A percentile compares a stretch with the other conserved stretches of the same genome.
Evolutionary conservation across 1,140 invertebrate genomes (phyloP).

Genomic region (Zophobas atratus): DNA sequence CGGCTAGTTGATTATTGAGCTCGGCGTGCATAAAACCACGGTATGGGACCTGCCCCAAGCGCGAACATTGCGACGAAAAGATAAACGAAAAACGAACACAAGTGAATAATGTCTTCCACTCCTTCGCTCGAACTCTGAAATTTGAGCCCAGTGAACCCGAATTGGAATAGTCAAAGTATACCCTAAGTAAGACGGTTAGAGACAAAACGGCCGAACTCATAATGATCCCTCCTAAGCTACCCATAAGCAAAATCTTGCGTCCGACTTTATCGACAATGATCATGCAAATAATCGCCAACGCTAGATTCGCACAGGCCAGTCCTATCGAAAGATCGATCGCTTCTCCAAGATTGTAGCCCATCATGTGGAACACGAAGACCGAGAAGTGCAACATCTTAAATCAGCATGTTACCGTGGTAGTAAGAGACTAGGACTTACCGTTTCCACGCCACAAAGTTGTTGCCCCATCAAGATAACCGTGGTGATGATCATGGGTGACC

Average conservation of each 20-base stretch:
- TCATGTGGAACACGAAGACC: not conserved
- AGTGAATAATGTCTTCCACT: not conserved
- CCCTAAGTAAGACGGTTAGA: conserved; percentile 2
- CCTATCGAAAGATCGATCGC: not conserved
- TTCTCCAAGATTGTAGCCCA: not conserved
- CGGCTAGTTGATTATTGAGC: not conserved
- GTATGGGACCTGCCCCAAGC: not conserved
- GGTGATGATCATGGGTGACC: conserved; percentile 84
- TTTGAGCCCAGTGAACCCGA: not conserved
- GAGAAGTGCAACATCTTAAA: conserved; percentile 44
- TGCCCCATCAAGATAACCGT: conserved; percentile 88
- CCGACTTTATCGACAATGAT: conserved; percentile 72
- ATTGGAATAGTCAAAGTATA: not conserved
- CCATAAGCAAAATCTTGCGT: conserved; percentile 72
- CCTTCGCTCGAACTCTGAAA: not conserved
- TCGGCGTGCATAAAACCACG: conserved; percentile 7
- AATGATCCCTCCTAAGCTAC: conserved; percentile 7
- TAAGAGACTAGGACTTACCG: conserved; percentile 71
- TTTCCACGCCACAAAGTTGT: conserved; percentile 89
- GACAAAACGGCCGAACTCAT: not conserved
- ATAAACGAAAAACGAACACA: not conserved
- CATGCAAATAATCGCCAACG: not conserved
- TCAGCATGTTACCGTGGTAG: not conserved
- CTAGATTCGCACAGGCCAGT: not conserved
- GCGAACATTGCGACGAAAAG: conserved; percentile 1